These are phyloP conservation scores for Coenonympha glycerion DNA, from an alignment of 2,888 invertebrate genomes.

Conservation along the genomic window DNA sequence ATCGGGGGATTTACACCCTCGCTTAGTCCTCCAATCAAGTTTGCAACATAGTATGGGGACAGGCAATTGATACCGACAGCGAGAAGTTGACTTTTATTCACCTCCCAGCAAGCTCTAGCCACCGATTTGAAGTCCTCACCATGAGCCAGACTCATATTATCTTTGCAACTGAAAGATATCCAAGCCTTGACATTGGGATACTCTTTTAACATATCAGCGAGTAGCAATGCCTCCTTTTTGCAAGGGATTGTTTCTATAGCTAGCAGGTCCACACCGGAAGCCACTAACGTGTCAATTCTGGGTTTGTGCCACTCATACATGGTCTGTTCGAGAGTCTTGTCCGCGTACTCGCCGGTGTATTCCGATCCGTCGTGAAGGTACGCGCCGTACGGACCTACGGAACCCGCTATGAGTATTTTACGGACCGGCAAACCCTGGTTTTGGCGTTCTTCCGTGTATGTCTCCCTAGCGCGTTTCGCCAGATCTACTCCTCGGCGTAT, in stretches of 20 bases:
- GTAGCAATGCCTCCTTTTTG: conserved; percentile 84
- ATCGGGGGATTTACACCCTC: conserved; percentile 51
- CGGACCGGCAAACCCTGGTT: conserved; percentile 30
- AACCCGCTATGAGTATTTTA: conserved; percentile 84
- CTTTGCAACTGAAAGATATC: conserved; percentile 89
- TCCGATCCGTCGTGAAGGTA: conserved; percentile 92
- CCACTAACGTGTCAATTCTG: conserved; percentile 83
- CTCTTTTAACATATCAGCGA: conserved; percentile 84
- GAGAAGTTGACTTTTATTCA: conserved; percentile 79
- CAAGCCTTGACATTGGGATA: conserved; percentile 88
- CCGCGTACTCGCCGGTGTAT: conserved; percentile 87
- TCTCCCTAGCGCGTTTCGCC: conserved; percentile 81
- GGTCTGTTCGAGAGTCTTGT: conserved; percentile 73
- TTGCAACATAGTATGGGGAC: conserved; percentile 51
- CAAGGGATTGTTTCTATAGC: conserved; percentile 95
- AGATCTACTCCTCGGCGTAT: conserved; percentile 83
- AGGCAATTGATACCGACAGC: conserved; percentile 94
- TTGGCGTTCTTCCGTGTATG: conserved; percentile 69
- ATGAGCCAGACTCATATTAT: conserved; percentile 77
- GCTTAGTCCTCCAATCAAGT: conserved; percentile 48
- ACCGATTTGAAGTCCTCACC: conserved; percentile 85
- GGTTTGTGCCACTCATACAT: conserved; percentile 89
- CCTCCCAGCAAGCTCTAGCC: conserved; percentile 79
- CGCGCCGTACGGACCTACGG: conserved; percentile 94
- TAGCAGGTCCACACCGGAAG: conserved; percentile 88